A percentile compares a stretch with the other conserved stretches of the same genome.
Evolutionary conservation across 2,113 vertebrate genomes (phyloP).

Genomic region (Anoura caudifer): DNA sequence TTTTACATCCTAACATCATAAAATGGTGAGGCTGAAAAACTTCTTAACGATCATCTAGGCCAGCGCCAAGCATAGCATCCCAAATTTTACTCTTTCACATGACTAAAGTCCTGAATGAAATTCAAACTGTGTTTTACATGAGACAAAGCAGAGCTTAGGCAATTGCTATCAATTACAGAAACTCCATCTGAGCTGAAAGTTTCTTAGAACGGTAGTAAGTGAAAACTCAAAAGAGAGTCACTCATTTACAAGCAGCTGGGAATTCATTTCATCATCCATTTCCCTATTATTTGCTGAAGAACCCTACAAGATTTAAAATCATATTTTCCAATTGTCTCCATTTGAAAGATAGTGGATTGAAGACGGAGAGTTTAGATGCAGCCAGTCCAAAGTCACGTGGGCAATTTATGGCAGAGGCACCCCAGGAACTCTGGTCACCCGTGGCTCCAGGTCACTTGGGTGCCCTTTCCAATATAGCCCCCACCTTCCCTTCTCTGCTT

Average conservation of each 20-base stretch:
- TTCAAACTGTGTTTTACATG: background rate
- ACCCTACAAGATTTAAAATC: background rate
- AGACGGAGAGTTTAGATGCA: background rate
- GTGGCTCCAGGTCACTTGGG: accelerated
- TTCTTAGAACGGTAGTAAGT: background rate
- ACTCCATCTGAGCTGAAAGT: background rate
- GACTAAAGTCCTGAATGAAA: background rate
- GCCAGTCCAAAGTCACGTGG: background rate
- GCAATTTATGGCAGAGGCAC: background rate
- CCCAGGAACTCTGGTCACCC: background rate
- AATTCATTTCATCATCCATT: background rate
- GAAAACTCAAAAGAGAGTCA: background rate
- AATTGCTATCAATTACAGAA: background rate
- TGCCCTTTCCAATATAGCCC: background rate
- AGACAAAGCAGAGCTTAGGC: background rate
- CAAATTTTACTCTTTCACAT: background rate
- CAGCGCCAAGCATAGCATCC: background rate
- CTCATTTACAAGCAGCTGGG: background rate
- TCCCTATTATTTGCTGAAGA: background rate
- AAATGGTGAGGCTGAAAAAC: background rate
- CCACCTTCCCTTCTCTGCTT: background rate
- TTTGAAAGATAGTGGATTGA: background rate
- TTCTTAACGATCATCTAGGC: background rate
- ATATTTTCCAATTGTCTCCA: background rate
- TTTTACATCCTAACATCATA: background rate